Base-by-base conservation (phyloP, 2,888 invertebrate species). In the Hylaea fasciaria region DNA sequence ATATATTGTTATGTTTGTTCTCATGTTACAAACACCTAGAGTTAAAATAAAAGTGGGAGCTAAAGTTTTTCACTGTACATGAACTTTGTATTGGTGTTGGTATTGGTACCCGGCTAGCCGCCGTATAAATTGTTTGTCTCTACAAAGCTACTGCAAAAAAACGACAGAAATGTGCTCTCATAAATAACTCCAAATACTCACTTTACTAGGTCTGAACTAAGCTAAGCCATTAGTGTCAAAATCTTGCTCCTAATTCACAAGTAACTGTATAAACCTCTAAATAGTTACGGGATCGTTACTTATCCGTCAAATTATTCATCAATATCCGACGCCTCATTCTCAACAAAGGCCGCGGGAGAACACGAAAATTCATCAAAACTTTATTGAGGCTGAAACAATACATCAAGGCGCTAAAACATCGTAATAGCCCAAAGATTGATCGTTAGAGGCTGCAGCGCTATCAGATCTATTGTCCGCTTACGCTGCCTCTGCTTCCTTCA, bases 311-410 rank as follows among this genome's bases (percentile, higher is more conserved):
- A 87, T 89, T 87, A 87, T 87, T 89, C 85, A 87, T 89, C 87
- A 90, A 90, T 89, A 89, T 85, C 83, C 80, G 77, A 83, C 82
- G 85, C 84, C 82, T 86, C 80, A 83, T 82, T 86, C 83, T 79
- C 74, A 84, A 88, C 87, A 90, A 91, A 85, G 83, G 84, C 79
- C 77, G 78, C 78, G 76, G 76, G 82, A 83, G 82, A 86, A 86
- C 85, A 86, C 82, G 86, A 88, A 90, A 87, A 90, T 92, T 89
- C 87, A 91, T 91, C 91, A 91, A 90, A 91, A 92, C 89, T 91
- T 91, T 89, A 90, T 91, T 90, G 87, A 89, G 83, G 86, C 89
- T 85, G 85, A 89, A 91, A 91, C 91, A 91, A 91, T 91, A 91
- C 89, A 90, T 90, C 89, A 88, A 86, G 87, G 84, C 87, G 89